Percentiles rank a stretch among this genome's conserved stretches.
phyloP scores from a whole-genome alignment of 2,888 invertebrate genomes.

The Vesta saturnalis region DNA sequence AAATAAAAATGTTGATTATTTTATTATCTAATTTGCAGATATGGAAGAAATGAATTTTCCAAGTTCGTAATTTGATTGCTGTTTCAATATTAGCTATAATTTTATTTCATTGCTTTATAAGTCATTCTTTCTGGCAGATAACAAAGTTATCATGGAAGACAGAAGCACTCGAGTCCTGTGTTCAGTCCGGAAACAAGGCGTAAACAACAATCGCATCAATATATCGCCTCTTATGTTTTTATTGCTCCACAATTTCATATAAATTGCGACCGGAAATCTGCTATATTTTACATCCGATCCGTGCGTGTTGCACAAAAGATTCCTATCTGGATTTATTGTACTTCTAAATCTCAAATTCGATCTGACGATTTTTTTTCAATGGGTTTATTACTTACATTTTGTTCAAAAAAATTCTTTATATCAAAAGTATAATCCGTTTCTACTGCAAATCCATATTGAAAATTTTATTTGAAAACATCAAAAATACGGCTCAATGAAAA shows the following conservation, averaged over 20 bases:
- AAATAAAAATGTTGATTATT: conserved; percentile 10
- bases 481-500: not conserved
- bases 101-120: conserved; percentile 25
- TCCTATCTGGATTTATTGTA: conserved; percentile 41
- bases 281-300: conserved; percentile 46
- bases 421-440: not conserved
- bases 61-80: conserved; percentile 16
- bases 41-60: conserved; percentile 6
- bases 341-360: conserved; percentile 31
- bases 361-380: conserved; percentile 24
- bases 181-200: conserved; percentile 39
- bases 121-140: conserved; percentile 18
- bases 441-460: not conserved
- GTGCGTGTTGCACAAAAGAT: conserved; percentile 45
- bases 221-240: conserved; percentile 43
- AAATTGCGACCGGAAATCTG: conserved; percentile 49
- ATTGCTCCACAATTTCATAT: conserved; percentile 49
- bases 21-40: conserved; percentile 6
- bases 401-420: not conserved
- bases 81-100: conserved; percentile 20
- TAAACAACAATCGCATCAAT: conserved; percentile 41
- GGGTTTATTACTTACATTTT: conserved; percentile 14
- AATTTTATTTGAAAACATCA: not conserved
- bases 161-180: conserved; percentile 20
- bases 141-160: conserved; percentile 28